Evolutionary conservation across 2,797 vertebrate species (phyloP), one percentile per base, ranked within the genome.

Genomic region (Psittacula derbiana): DNA sequence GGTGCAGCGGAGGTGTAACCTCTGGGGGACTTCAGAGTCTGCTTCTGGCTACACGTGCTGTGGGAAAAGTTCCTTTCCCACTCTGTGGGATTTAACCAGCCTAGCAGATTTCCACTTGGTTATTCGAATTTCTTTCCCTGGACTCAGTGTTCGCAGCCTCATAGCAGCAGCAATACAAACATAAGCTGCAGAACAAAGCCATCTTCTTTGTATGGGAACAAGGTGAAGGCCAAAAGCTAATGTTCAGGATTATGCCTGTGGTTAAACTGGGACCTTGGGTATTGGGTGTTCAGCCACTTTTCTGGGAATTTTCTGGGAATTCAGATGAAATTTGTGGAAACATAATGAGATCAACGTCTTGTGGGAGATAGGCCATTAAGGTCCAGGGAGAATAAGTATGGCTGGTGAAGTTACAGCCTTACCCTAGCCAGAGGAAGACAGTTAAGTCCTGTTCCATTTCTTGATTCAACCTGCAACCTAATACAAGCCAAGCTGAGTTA

Each of bases 191-290:
- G 62, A 43, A 74, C 71, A 73, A 92, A 69, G 10, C 24, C 20
- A 27, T 27, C 9, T 43, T 83, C 41, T 81, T 72, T 43, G 15
- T 23, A 27, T 3, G 10, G 53, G 14, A 76, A 16, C 14, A 5
- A 49, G 19, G 12, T 3, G 33, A 78, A 78, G 33, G 25, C 49
- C 55, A 72, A 67, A 57, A 75, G 25, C 10, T 58, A 20, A 67
- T 0, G 13, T 15, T 20, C 24, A 62, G 43, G 44, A 28, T 33
- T 44, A 47, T 0, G 11, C 18, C n/a, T 44, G 30, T 0, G 1
- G 52, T 33, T 46, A 44, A 40, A 64, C 12, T 14, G 27, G 7
- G 16, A 27, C 27, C 38, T 40, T 3, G 25, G 17, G 11, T 47
- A 20, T 40, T 20, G n/a, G 57, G 24, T 23, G 21, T 66, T 85